Conservation (phyloP, 2,113 vertebrate species). For the Spea bombifrons region DNA sequence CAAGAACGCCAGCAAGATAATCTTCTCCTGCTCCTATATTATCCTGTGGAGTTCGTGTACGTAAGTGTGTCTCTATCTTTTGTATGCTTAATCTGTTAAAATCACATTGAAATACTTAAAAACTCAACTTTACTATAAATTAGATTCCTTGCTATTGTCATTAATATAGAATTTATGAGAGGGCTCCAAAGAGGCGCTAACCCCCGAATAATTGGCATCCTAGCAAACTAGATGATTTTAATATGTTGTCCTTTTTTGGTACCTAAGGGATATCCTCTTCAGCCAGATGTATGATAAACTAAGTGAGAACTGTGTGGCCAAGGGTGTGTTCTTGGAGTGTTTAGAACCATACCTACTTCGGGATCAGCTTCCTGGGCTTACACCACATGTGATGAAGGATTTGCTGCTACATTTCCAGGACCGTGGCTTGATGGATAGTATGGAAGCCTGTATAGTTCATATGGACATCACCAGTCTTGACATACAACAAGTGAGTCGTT, state of each 20-base stretch:
- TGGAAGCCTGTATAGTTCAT: conserved; percentile 94
- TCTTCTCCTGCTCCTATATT: no score
- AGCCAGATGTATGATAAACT: conserved; percentile 86
- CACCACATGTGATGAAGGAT: conserved; percentile 90
- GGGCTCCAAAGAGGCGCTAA: no score
- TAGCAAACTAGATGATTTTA: no score
- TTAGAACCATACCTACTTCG: conserved; percentile 89
- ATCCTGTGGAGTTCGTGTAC: no score
- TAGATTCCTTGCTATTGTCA: no score
- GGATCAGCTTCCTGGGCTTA: conserved; percentile 85
- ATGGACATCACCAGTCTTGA: conserved; percentile 96
- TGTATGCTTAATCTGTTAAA: no score
- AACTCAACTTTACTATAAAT: no score
- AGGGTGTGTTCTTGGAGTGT: conserved; percentile 89
- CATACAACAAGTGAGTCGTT: conserved; percentile 82
- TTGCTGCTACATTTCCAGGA: conserved; percentile 91
- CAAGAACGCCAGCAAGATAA: no score
- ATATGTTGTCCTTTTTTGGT: not conserved
- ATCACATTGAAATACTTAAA: no score
- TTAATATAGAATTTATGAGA: no score
- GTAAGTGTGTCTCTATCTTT: no score
- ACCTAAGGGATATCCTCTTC: conserved; percentile 85
- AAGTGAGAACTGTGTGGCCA: conserved; percentile 87
- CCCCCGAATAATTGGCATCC: no score
- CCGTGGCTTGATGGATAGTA: conserved; percentile 86